Evolutionary conservation across 2,113 vertebrate genomes (phyloP).

Genomic region (Perognathus longimembris): DNA sequence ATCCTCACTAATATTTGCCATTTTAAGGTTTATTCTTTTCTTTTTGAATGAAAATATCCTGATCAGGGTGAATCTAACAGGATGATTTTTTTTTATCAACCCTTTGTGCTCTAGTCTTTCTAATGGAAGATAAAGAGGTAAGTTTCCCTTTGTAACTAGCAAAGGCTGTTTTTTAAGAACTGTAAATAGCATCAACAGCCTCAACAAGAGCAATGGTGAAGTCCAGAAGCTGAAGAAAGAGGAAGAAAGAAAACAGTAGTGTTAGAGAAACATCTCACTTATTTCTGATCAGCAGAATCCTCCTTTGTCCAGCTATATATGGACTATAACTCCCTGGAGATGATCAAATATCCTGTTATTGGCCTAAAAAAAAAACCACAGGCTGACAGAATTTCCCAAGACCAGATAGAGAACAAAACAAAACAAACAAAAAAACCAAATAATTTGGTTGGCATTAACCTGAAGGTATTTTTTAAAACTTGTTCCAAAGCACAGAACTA

Average conservation of each 20-base stretch:
- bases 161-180: constrained; percentile 47
- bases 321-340: constrained; percentile 57
- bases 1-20: neutral
- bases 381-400: constrained; percentile 67
- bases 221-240: constrained; percentile 7
- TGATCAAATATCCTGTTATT: constrained; percentile 64
- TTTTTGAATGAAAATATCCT: neutral
- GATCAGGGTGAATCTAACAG: neutral
- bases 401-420: neutral
- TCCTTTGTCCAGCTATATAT: constrained; percentile 71
- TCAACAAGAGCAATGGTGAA: neutral
- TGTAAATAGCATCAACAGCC: constrained; percentile 21
- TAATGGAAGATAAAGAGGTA: neutral
- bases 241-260: constrained; percentile 27
- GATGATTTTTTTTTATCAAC: neutral
- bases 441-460: constrained; percentile 59
- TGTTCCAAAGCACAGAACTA: constrained; percentile 68
- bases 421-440: constrained; percentile 54
- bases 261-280: constrained; percentile 56
- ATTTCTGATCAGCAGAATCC: constrained; percentile 52
- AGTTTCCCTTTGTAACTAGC: neutral
- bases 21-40: neutral
- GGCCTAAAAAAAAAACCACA: constrained; percentile 61
- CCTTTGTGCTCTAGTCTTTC: neutral
- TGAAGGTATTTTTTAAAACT: neutral